Base-by-base conservation (phyloP, 2,113 vertebrate genomes). In the Drymodes brunneopygia region DNA sequence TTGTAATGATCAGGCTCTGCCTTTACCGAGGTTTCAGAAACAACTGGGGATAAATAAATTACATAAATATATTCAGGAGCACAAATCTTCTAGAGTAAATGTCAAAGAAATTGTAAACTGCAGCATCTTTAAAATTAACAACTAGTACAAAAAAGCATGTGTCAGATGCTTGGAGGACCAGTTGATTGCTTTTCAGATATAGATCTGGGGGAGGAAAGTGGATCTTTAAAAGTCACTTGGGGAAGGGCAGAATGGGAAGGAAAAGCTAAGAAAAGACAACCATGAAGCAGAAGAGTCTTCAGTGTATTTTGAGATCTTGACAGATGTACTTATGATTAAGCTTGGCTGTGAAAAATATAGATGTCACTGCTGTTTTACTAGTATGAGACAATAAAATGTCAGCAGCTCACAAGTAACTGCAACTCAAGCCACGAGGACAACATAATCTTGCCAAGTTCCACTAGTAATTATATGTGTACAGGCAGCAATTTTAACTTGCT, bases 61-160 rank as follows among this genome's bases (percentile, higher is more conserved):
- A 57, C 60, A 2, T 73, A 81, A 92, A 95, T 84, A 36, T 93
- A 97, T 96, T 95, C 94, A 96, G 56, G 36, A 95, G 65, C 95
- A 96, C 88, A 96, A 90, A 90, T 90, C 71, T 74, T 83, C 75
- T 71, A 64, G 88, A 61, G 53, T 57, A 92, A 94, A 70, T 78
- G 60, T 84, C 88, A 97, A 88, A 90, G 90, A 74, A 88, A 86
- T 71, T 81, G 88, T 93, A 69, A 96, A 93, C 57, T 7, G 3
- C n/a, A 71, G 35, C 57, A 67, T 38, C 61, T 86, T 81, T 78
- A 70, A 84, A 95, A 96, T 97, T 86, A 96, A 75, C 75, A 86
- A 42, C 40, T 64, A 57, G 56, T 81, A 83, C 47, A 67, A 74
- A 83, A 78, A 86, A 78, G 16, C 82, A 71, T 64, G 79, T 18